Evolutionary conservation across 2,113 vertebrate species (phyloP), one percentile per base, ranked within the genome.

Genomic region (Muntiacus muntjak): DNA sequence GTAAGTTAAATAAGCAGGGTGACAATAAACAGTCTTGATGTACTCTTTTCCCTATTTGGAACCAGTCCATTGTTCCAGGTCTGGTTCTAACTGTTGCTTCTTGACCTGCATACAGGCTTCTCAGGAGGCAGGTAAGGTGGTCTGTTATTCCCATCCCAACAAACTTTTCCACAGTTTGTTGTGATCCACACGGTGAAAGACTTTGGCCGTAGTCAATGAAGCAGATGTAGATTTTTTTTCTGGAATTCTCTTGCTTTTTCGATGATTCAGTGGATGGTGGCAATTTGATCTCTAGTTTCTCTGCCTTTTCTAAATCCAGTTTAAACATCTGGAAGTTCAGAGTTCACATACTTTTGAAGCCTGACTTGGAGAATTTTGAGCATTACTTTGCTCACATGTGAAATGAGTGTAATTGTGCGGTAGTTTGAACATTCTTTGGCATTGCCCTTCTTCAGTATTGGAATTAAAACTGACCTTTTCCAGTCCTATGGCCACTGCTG

Each of bases 191-290:
- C 67, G 23, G 67, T 71, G 19, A 23, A 71, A 71, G 67, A 40
- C 19, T 40, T 71, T 12, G n/a, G 67, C n/a, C n/a, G 6, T 40
- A 71, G n/a, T 71, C 10, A 40, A 6, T 71, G 67, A 71, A 71
- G 67, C n/a, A 71, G 67, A 40, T 23, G 19, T 71, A 40, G 10
- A 40, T 40, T 40, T 71, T 67, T 21, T 71, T 71, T 23, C n/a
- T 71, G n/a, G n/a, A 71, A 71, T 40, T 12, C n/a, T 71, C 67
- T 71, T 40, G n/a, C n/a, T 23, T 71, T 71, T 40, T 71, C 19
- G 6, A 71, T 23, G n/a, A 40, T 40, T 10, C 67, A 71, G 1
- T 0, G 0, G 67, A 23, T 36, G 67, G 19, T 23, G 1, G 67
- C 19, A 12, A 71, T 71, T 71, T 71, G 67, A 71, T 71, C n/a